Evolutionary conservation across 2,888 invertebrate genomes (phyloP).

Genomic region (Lamellibrachia columna): DNA sequence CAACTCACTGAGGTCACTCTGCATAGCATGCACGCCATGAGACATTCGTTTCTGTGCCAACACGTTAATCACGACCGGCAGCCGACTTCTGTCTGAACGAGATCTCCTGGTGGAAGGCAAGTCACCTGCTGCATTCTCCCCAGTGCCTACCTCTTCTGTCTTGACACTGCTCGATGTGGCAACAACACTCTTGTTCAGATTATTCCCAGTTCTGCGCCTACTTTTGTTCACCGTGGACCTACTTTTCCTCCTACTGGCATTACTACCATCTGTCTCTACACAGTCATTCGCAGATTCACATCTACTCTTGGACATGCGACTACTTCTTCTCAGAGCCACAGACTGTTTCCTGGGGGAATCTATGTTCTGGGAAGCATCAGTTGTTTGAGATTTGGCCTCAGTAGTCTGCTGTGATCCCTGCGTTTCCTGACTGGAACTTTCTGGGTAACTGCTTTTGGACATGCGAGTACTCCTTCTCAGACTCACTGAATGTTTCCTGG

Average conservation of each 20-base stretch:
- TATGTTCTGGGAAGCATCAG: neutral
- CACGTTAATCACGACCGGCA: neutral
- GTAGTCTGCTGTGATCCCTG: neutral
- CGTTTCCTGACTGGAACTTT: neutral
- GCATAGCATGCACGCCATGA: neutral
- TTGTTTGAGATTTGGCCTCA: neutral
- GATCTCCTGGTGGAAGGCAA: neutral
- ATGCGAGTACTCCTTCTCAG: neutral
- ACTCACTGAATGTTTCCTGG: neutral
- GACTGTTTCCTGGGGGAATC: slow-evolving; percentile 10
- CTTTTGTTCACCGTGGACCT: neutral
- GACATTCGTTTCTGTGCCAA: neutral
- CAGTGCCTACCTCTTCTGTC: neutral
- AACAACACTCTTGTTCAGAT: neutral
- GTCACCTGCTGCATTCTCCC: neutral
- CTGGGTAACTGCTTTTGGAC: neutral
- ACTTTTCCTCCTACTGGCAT: neutral
- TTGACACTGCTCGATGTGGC: neutral
- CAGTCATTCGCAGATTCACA: neutral
- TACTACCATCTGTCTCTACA: neutral
- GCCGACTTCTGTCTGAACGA: neutral
- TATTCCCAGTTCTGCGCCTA: neutral
- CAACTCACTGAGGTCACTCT: neutral
- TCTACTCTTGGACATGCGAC: neutral
- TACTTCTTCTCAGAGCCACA: neutral